A percentile compares a stretch with the other conserved stretches of the same genome.
Evolutionary conservation across 2,888 invertebrate species (phyloP).

Genomic region (Noctua janthina): DNA sequence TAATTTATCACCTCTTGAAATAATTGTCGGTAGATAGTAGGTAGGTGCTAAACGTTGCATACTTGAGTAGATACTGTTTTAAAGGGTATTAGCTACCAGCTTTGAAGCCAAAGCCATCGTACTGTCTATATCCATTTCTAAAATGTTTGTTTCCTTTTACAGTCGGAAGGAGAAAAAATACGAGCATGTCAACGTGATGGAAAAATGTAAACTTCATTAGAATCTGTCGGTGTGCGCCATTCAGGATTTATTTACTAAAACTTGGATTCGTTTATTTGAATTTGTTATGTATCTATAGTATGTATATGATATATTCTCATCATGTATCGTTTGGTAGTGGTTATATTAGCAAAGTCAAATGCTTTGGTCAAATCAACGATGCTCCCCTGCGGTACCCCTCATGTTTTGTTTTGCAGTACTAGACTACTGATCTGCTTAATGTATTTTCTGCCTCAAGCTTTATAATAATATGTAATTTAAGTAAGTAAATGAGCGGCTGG

Average conservation of each 20-base stretch:
- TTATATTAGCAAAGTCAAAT: constrained; percentile 31
- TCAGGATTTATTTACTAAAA: constrained; percentile 21
- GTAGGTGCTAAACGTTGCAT: no score
- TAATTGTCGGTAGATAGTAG: background rate
- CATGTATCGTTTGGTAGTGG: constrained; percentile 21
- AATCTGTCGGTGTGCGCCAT: constrained; percentile 11
- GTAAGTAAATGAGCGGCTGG: constrained; percentile 48
- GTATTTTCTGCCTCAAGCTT: constrained; percentile 15
- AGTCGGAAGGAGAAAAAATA: constrained; percentile 83
- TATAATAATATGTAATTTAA: constrained; percentile 17
- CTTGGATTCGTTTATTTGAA: constrained; percentile 27
- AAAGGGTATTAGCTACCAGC: background rate
- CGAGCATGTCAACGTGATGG: constrained; percentile 78
- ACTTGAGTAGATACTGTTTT: no score
- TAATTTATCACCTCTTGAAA: background rate
- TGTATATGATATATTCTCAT: no score
- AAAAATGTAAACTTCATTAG: constrained; percentile 57
- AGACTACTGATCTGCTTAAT: constrained; percentile 10
- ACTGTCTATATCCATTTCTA: background rate
- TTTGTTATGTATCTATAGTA: constrained; percentile 22
- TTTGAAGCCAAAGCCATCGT: background rate
- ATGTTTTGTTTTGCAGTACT: background rate
- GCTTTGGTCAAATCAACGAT: constrained; percentile 27
- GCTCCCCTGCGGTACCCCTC: constrained; percentile 14
- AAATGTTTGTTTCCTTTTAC: constrained; percentile 62